Evolutionary conservation across 2,797 vertebrate species (phyloP).

Genomic region (Sparus aurata): DNA sequence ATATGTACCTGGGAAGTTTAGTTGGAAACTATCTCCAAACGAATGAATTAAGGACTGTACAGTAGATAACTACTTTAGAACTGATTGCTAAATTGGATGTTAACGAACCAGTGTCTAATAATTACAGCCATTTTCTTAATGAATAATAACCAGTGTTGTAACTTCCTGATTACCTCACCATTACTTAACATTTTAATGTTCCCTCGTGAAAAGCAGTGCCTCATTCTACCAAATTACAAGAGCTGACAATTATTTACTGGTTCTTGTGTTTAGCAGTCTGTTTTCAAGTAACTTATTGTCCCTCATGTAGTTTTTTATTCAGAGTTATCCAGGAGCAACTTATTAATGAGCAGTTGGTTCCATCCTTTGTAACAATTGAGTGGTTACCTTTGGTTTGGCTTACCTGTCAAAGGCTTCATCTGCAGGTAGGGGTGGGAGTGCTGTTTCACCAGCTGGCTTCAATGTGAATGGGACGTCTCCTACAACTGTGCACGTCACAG

Average conservation of each 20-base stretch:
- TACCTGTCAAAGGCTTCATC: conserved; percentile 88
- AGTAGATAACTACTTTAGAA: not conserved
- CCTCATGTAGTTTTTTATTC: not conserved
- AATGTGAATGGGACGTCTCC: conserved; percentile 98
- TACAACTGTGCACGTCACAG: conserved; percentile 96
- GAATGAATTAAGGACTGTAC: conserved; percentile 6
- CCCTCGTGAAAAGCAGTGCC: conserved; percentile 16
- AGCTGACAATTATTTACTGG: conserved; percentile 3
- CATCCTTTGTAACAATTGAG: not conserved
- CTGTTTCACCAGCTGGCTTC: conserved; percentile 93
- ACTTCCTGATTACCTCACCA: conserved; percentile 43
- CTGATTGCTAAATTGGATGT: conserved; percentile 8
- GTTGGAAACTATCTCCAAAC: not conserved
- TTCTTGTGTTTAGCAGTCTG: not conserved
- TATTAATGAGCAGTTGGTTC: not conserved
- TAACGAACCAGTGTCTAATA: conserved; percentile 18
- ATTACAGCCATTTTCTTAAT: conserved; percentile 23
- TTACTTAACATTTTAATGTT: conserved; percentile 22
- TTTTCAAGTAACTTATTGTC: not conserved
- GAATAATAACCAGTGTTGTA: conserved; percentile 36
- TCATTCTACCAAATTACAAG: not conserved
- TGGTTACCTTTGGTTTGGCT: conserved; percentile 35
- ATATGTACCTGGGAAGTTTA: conserved; percentile 10
- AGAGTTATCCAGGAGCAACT: not conserved
- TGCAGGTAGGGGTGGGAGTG: conserved; percentile 84